Base-by-base conservation (phyloP, 2,113 vertebrate species). In the Pycnonotus jocosus region DNA sequence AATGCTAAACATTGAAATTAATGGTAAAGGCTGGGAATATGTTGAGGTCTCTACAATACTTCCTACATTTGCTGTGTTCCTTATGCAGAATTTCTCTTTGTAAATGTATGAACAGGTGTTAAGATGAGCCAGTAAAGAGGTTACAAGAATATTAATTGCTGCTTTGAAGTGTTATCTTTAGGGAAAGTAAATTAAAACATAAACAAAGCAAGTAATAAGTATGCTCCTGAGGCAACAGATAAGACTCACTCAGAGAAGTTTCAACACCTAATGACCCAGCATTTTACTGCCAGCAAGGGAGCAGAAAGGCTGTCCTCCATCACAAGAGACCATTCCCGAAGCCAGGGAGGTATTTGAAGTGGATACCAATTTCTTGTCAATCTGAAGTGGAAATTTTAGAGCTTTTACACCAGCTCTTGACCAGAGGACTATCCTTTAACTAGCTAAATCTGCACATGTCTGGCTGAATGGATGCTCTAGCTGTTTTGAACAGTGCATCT, bases 111-210 rank as follows among this genome's bases (percentile, higher is more conserved):
- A 92, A 88, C 73, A 94, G 53, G 61, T 92, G 66, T 95, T 95
- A 89, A 84, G 85, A 72, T 65, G 66, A 70, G 47, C 72, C 64
- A 86, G 79, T 77, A 88, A 91, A 87, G 69, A 82, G 56, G 68
- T 76, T 86, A 95, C 68, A 92, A 90, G 88, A 94, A 66, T 81
- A 88, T 93, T 86, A 88, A 57, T 84, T 95, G 86, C 72, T 93
- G 47, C 57, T 96, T 84, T 80, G 68, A 86, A 94, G 53, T 91
- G 73, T 78, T 95, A 89, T 69, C 77, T 94, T 77, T 61, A 60
- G 40, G 50, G 53, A 93, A 92, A 84, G 81, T 82, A 93, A 94
- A 94, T 90, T 93, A 84, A 93, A 93, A 86, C 38, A 68, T 69
- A 95, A 92, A 92, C 80, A 80, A 95, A 58, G 37, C 45, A 89